Evolutionary conservation across 2,797 vertebrate species (phyloP).

Genomic region (Sebastes hopkinsi): DNA sequence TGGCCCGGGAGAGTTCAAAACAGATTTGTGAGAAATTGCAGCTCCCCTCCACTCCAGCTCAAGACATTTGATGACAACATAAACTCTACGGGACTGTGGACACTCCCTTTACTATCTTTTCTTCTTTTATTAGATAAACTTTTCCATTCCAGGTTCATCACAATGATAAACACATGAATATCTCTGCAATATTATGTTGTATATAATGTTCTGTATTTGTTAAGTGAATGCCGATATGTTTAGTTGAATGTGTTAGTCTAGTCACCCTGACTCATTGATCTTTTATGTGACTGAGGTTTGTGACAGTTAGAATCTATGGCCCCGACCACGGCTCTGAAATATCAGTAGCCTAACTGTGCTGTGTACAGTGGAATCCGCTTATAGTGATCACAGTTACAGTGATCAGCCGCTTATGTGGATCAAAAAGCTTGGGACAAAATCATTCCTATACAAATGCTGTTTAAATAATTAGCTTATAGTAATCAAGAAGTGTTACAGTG

Average conservation of each 20-base stretch:
- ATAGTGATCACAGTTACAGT: no score
- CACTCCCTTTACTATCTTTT: not conserved
- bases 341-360: no score
- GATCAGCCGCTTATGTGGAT: no score
- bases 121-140: not conserved
- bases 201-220: not conserved
- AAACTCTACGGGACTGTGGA: slow-evolving; percentile 11
- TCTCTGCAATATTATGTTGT: not conserved
- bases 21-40: slow-evolving; percentile 40
- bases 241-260: no score
- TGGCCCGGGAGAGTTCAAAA: slow-evolving; percentile 33
- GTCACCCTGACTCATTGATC: no score
- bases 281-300: no score
- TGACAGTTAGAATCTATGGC: no score
- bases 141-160: not conserved
- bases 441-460: no score
- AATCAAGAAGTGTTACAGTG: no score
- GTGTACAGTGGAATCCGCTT: no score
- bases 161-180: not conserved
- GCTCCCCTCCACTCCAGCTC: not conserved
- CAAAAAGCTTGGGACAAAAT: no score
- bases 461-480: no score
- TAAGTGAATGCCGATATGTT: not conserved
- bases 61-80: slow-evolving; percentile 26
- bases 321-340: fast-evolving